Evolutionary conservation across 2,888 invertebrate species (phyloP).

Genomic region (Drosophila mimica): DNA sequence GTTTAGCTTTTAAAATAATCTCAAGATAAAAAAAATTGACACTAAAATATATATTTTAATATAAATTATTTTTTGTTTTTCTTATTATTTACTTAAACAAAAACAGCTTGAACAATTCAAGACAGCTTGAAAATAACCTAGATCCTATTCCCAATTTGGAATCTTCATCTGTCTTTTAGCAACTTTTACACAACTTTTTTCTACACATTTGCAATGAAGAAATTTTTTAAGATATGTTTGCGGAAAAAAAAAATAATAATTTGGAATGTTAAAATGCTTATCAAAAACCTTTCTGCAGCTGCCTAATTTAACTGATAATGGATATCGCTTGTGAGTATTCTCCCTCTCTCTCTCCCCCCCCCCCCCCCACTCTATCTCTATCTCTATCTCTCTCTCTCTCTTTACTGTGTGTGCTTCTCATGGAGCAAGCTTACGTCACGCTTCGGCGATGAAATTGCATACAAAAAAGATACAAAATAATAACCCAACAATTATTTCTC

Average conservation of each 20-base stretch:
- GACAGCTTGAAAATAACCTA: not conserved
- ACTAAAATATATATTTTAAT: not conserved
- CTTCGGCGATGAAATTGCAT: constrained; percentile 52
- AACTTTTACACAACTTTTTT: not conserved
- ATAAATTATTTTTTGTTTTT: not conserved
- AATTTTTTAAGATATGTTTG: not conserved
- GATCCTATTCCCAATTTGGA: not conserved
- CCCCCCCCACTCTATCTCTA: not conserved
- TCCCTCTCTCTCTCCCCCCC: not conserved
- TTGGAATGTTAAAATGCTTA: not conserved
- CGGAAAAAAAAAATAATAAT: no score
- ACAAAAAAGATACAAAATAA: constrained; percentile 2
- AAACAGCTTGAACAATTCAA: not conserved
- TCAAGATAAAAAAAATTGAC: not conserved
- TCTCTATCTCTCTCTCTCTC: not conserved
- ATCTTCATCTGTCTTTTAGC: not conserved
- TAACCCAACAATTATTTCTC: not conserved
- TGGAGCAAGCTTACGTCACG: constrained; percentile 52
- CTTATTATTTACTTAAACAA: not conserved
- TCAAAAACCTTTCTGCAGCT: not conserved
- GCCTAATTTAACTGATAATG: not conserved
- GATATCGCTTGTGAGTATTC: not conserved
- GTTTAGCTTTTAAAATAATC: not conserved
- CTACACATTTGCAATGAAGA: not conserved
- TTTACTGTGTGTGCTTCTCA: not conserved